Evolutionary conservation across 2,113 vertebrate species (phyloP), one percentile per base, ranked within the genome.

Genomic region (Leptodactylus fuscus): DNA sequence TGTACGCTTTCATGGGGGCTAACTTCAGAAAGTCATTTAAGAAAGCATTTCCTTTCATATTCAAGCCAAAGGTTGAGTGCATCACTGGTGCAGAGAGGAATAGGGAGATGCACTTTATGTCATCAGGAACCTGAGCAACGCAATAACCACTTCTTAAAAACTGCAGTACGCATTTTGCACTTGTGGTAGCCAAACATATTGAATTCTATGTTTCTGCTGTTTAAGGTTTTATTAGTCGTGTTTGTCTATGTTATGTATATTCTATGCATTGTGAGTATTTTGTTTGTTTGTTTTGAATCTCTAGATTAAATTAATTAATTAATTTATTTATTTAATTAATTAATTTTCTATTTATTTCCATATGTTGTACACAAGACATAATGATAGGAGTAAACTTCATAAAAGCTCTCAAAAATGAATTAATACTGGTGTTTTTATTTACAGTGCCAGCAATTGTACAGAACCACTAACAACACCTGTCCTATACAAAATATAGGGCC

Each of bases 21-120:
- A 94, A 93, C 90, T 94, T 94, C 87, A 91, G 93, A 74, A 93
- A 94, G 82, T 90, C 92, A 69, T 94, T 94, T 81, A 94, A 89
- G 77, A 90, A 90, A 5, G 88, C 91, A 10, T 95, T 93, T 62
- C 92, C 92, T 46, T 90, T 89, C 32, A 27, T 91, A 32, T 93
- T 93, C 87, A 91, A 89, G 81, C 85, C 73, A 38, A 84, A 76
- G 7, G 86, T 81, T 0, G 83, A 83, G 51, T 83, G 62, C 58
- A 85, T 82, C 2, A 51, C 44, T 18, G 76, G 32, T 18, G 82
- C 62, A 24, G 82, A 0, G 3, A 85, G 58, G 29, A 90, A 91
- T 67, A 89, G 88, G 32, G 92, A 94, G 88, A 91, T 93, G 91
- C 89, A 91, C 78, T 93, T 92, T 87, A 88, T 93, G 90, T 93